Percentiles rank a stretch among this genome's conserved stretches.
These are phyloP conservation scores for Clarias batrachus DNA, from an alignment of 2,113 vertebrate genomes.

Conservation along the genomic window DNA sequence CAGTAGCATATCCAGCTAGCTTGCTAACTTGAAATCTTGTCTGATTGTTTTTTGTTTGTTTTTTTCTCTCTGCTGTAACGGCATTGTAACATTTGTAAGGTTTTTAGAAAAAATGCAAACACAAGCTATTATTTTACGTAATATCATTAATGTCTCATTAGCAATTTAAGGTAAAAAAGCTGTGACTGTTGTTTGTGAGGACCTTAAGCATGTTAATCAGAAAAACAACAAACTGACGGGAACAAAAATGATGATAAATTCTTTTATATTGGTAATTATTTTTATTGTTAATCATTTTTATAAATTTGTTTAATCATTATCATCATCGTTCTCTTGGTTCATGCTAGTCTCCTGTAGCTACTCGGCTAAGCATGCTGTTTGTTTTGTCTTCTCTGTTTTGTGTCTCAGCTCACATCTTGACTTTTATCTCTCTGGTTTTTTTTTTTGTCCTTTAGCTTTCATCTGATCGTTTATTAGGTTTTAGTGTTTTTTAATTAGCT, in stretches of 20 bases:
- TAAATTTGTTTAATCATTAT: background rate
- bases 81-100: too few relatives aligned
- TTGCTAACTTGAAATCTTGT: background rate
- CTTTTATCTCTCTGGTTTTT: background rate
- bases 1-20: background rate
- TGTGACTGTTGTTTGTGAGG: background rate
- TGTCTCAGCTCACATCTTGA: background rate
- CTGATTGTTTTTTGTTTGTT: background rate
- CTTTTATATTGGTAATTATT: background rate
- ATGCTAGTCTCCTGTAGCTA: conserved; percentile 4
- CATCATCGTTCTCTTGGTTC: background rate
- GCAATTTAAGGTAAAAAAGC: background rate
- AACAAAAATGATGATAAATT: background rate
- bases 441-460: background rate
- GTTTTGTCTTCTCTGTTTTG: background rate
- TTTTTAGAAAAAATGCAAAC: background rate
- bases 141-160: background rate
- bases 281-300: background rate
- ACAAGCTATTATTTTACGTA: background rate
- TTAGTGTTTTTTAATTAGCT: background rate
- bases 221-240: background rate
- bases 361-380: background rate
- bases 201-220: background rate
- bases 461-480: background rate
- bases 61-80: background rate